These are phyloP conservation scores for Colletes gigas DNA, from an alignment of 1,140 invertebrate genomes.

Conservation along the genomic window DNA sequence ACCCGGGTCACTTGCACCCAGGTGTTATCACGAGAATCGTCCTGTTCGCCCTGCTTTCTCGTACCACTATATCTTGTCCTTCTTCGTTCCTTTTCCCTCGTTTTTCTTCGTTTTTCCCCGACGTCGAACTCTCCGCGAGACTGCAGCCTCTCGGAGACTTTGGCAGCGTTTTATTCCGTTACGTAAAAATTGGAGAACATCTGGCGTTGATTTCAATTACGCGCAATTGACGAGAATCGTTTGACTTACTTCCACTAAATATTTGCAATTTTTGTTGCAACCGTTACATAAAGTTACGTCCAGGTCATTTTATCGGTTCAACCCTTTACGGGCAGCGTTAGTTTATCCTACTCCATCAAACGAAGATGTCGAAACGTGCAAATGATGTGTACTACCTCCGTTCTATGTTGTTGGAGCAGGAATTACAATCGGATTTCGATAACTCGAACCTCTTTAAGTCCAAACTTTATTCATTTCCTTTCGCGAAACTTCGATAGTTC, in stretches of 20 bases:
- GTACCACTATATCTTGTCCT: neutral
- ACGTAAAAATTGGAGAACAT: constrained; percentile 27
- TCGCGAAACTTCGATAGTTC: no score
- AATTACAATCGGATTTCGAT: no score
- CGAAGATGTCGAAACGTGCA: no score
- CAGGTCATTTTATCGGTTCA: no score
- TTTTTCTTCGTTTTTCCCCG: neutral
- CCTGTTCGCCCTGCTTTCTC: constrained; percentile 42
- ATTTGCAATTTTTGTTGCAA: neutral
- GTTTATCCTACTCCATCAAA: no score
- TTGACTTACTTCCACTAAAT: neutral
- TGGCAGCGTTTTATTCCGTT: neutral
- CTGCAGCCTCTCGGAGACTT: neutral
- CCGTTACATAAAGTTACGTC: no score
- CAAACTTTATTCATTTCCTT: no score
- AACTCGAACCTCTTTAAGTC: no score
- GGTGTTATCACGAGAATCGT: constrained; percentile 45
- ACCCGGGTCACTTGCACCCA: constrained; percentile 38
- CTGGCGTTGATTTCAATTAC: constrained; percentile 22
- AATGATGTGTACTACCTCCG: no score
- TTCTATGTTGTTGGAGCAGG: no score
- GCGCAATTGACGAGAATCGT: constrained; percentile 6
- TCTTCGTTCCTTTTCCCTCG: neutral
- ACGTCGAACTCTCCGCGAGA: neutral
- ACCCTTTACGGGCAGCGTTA: no score